phyloP scores from a whole-genome alignment of 2,888 invertebrate genomes.

The Thera obeliscata region DNA sequence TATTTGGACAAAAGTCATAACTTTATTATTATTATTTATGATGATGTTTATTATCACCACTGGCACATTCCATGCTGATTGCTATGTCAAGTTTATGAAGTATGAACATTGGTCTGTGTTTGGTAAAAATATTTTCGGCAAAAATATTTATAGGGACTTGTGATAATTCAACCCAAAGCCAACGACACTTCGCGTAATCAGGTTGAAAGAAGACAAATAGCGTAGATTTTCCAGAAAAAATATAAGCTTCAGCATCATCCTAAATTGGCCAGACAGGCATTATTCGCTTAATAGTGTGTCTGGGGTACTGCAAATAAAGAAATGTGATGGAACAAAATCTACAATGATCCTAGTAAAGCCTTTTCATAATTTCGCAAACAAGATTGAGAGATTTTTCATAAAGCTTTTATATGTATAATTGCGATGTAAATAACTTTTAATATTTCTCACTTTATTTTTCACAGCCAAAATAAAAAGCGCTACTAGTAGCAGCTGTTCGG shows the following conservation, averaged over 20 bases:
- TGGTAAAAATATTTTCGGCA: not conserved
- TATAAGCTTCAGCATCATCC: slow-evolving; percentile 21
- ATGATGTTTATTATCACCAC: too few relatives aligned
- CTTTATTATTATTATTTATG: too few relatives aligned
- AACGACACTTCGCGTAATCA: slow-evolving; percentile 20
- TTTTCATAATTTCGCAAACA: slow-evolving; percentile 23
- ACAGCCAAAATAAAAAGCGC: not conserved
- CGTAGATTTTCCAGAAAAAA: slow-evolving; percentile 28
- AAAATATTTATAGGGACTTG: not conserved
- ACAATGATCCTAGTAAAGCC: slow-evolving; percentile 24
- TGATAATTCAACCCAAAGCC: slow-evolving; percentile 3
- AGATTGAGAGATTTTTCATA: slow-evolving; percentile 13
- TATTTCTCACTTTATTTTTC: not conserved
- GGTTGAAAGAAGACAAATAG: slow-evolving; percentile 30
- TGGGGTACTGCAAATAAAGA: slow-evolving; percentile 27
- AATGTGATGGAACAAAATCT: slow-evolving; percentile 21
- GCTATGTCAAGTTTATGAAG: not conserved
- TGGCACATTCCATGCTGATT: too few relatives aligned
- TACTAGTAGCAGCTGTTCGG: not conserved
- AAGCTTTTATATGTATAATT: slow-evolving; percentile 18
- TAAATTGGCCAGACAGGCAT: slow-evolving; percentile 34
- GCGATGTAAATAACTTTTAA: slow-evolving; percentile 1
- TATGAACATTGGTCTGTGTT: not conserved
- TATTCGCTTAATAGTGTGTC: slow-evolving; percentile 31
- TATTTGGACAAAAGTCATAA: too few relatives aligned